Base-by-base conservation (phyloP, 2,888 invertebrate species). In the Lochmaea crataegi region DNA sequence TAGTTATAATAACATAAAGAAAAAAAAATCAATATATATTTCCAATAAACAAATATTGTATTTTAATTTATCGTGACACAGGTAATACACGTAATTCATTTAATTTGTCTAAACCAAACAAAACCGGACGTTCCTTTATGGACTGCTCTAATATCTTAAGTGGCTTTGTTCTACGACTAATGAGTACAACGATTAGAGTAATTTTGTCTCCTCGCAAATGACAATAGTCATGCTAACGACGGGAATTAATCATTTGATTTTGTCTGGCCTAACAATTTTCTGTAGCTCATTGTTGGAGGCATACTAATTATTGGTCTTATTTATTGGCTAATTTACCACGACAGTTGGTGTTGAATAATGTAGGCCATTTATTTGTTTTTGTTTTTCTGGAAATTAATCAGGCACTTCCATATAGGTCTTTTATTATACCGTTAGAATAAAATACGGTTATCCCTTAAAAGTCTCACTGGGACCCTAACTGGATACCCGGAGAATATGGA, bases 101-200 rank as follows among this genome's bases (percentile, higher is more conserved):
- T 16, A 69, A 69, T 69, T 70, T 70, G 57, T 64, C 64, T 64
- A 32, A 16, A 32, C 38, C n/a, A 64, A 22, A 64, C 45, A 64
- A 70, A 70, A 70, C 69, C 64, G 41, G 64, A 42, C 64, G 42
- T 56, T 70, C 69, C 64, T 69, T 69, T 69, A 63, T 69, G 18
- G 68, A 69, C 53, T 51, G 22, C 10, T 69, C 69, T 64, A 70
- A 70, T 70, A 70, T 70, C 69, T 64, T 70, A 70, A 70, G 64
- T 70, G 69, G 69, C 64, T 64, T 70, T 64, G 69, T 70, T 70
- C 64, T 70, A 57, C 69, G 69, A 70, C 64, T 70, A 70, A 70
- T 70, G 69, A 64, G 64, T 70, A 56, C 57, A 48, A 68, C 68
- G 72, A 72, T 68, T 68, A 72, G 58, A 68, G 64, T 61, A 72